Evolutionary conservation across 53 echinoderm and acorn worm genomes (phyloP), one percentile per base, ranked within the genome.

Genomic region (Echinometra lucunter): DNA sequence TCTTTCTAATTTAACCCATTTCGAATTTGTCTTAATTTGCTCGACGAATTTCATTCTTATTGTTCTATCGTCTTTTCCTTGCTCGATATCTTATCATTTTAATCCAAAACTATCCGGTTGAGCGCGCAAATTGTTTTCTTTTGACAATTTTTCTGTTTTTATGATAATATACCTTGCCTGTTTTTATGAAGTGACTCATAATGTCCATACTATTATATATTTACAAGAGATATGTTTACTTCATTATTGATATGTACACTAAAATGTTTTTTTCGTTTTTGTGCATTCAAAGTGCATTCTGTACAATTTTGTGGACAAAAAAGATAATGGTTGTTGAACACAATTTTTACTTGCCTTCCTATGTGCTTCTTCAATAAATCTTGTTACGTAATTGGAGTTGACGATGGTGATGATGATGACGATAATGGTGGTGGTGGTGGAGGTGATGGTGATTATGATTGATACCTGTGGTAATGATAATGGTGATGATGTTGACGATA

Each of bases 281-380:
- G 85, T 94, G 94, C 94, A 94, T 94, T 94, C 94, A 94, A 94
- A 83, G 94, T 94, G 94, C 94, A 94, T 83, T 94, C 94, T 94
- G 94, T 94, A 94, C 94, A 94, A 94, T 94, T 94, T 94, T 83
- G 94, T 94, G 94, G 94, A 94, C 94, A 94, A 94, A 94, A 92
- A 91, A 93, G 85, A 85, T 85, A 49, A 94, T 94, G 94, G 94
- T 94, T 94, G 94, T 94, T 94, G 94, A 94, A 94, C 63, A 94
- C 94, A 94, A 91, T 81, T 81, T 81, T 37, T 27, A n/a, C 47
- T 66, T 12, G 63, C 6, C 58, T 90, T 66, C 37, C 8, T 58
- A 3, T 55, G 88, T 88, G 89, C 40, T 91, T 38, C 15, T 69
- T 30, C 70, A 4, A 19, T 91, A 19, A 18, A 66, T 91, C 70